phyloP scores from a whole-genome alignment of 1,140 invertebrate species.

The Microplitis mediator region DNA sequence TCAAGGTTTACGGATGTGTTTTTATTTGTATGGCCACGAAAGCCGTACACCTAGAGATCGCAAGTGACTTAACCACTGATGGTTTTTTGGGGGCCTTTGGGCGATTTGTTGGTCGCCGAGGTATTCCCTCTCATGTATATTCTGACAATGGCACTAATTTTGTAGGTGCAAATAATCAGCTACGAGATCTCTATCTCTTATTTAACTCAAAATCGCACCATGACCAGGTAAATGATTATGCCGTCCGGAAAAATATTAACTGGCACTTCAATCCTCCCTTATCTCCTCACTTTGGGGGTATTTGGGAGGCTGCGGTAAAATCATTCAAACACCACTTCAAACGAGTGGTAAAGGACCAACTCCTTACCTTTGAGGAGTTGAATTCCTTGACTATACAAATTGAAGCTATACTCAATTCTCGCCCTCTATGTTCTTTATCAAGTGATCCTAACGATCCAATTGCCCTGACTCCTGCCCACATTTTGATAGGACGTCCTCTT shows the following conservation, averaged over 20 bases:
- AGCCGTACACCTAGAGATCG: slow-evolving; percentile 3
- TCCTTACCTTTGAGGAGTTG: slow-evolving; percentile 37
- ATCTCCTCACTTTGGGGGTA: slow-evolving; percentile 40
- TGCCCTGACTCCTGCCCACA: slow-evolving; percentile 41
- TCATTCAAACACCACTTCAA: slow-evolving; percentile 28
- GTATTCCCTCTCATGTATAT: slow-evolving; percentile 17
- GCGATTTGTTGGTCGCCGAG: slow-evolving; percentile 38
- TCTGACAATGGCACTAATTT: slow-evolving; percentile 32
- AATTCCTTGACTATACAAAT: slow-evolving; percentile 34
- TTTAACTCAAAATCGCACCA: background rate
- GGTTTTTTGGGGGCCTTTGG: slow-evolving; percentile 39
- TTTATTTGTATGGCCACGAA: slow-evolving; percentile 6
- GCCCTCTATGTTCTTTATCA: slow-evolving; percentile 33
- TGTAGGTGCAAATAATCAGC: slow-evolving; percentile 18
- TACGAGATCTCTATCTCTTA: background rate
- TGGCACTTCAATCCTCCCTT: slow-evolving; percentile 41
- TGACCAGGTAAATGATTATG: slow-evolving; percentile 35
- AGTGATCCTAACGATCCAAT: slow-evolving; percentile 29
- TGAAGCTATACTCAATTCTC: slow-evolving; percentile 39
- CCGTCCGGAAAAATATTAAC: too few relatives aligned
- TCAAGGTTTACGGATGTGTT: slow-evolving; percentile 9
- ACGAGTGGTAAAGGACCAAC: slow-evolving; percentile 10
- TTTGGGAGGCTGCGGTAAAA: slow-evolving; percentile 40
- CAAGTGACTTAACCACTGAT: too few relatives aligned
- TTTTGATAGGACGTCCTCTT: slow-evolving; percentile 48